Percentiles rank a stretch among this genome's conserved stretches.
Conservation (phyloP, 2,888 invertebrate genomes). For the Lagria hirta region DNA sequence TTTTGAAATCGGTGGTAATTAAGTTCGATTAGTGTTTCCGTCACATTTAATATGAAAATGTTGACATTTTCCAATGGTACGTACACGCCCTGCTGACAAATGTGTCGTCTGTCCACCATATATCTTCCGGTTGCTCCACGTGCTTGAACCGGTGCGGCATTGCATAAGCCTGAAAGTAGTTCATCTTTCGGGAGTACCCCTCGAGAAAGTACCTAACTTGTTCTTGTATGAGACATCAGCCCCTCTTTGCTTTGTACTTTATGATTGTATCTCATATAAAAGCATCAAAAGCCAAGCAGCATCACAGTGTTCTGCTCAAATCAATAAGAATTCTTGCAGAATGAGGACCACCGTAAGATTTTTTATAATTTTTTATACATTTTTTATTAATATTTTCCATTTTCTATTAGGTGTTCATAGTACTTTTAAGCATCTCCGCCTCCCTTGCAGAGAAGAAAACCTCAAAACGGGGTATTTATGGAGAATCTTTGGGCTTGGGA, state of each 20-base stretch:
- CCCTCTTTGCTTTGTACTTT: slow-evolving; percentile 37
- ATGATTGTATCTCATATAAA: slow-evolving; percentile 42
- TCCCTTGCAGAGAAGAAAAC: slow-evolving; percentile 51
- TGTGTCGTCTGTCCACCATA: slow-evolving; percentile 17
- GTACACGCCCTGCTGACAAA: slow-evolving; percentile 22
- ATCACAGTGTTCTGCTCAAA: slow-evolving; percentile 49
- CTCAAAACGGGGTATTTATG: slow-evolving; percentile 55
- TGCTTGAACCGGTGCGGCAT: slow-evolving; percentile 22
- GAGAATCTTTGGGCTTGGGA: slow-evolving; percentile 47
- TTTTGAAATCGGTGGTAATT: too few relatives aligned
- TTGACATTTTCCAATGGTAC: slow-evolving; percentile 3
- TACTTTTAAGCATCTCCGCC: slow-evolving; percentile 52
- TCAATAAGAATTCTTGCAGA: too few relatives aligned
- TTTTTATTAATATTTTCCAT: slow-evolving; percentile 1
- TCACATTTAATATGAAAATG: too few relatives aligned
- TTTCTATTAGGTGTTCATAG: slow-evolving; percentile 51
- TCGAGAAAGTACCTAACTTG: slow-evolving; percentile 41
- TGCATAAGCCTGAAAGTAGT: slow-evolving; percentile 45
- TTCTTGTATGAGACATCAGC: slow-evolving; percentile 36
- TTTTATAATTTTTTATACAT: slow-evolving; percentile 11
- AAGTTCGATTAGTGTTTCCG: too few relatives aligned
- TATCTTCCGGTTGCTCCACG: slow-evolving; percentile 31
- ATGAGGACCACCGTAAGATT: slow-evolving; percentile 50
- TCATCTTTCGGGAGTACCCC: slow-evolving; percentile 41
- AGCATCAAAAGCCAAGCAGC: slow-evolving; percentile 34